Base-by-base conservation (phyloP, 2,113 vertebrate genomes). In the Haplochromis burtoni region DNA sequence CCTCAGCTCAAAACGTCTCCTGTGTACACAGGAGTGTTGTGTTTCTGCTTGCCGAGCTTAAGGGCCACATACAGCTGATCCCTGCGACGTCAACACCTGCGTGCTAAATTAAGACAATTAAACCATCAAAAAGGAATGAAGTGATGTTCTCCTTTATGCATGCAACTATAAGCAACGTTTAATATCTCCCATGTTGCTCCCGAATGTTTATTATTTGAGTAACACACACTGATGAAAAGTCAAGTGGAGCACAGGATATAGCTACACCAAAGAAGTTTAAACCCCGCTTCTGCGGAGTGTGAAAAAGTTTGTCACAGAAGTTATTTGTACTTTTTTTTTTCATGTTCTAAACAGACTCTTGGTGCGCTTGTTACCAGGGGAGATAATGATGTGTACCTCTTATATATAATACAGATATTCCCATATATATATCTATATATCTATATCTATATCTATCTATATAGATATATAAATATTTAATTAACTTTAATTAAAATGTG, bases 1-100 rank as follows among this genome's bases (percentile, higher is more conserved):
- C 61, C 89, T 91, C 54, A 53, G 88, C 84, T 87, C 54, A 53
- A 86, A 90, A 80, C 76, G 59, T 87, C 91, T 92, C 88, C 86
- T 89, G 81, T 91, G 89, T 82, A 87, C 87, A 93, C 84, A 89
- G 51, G 8, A 82, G 82, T 76, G 87, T 49, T 87, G 6, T 54
- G 87, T 66, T 87, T 86, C 78, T 84, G 82, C 82, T 85, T 40
- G 80, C 80, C 42, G 82, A 80, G 85, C 45, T 81, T n/a, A 16
- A 85, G 80, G 76, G 87, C 87, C 90, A 92, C 81, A 86, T 73
- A 4, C 84, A 89, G 86, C 76, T 85, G 88, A 83, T 45, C 68
- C 45, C 59, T 78, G 76, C 33, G 40, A 83, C 76, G 47, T 40
- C 40, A 47, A 79, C 84, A 87, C 59, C 81, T 88, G 59, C 26